These are phyloP conservation scores for Cotesia congregata DNA, from an alignment of 2,888 invertebrate species.

Conservation along the genomic window DNA sequence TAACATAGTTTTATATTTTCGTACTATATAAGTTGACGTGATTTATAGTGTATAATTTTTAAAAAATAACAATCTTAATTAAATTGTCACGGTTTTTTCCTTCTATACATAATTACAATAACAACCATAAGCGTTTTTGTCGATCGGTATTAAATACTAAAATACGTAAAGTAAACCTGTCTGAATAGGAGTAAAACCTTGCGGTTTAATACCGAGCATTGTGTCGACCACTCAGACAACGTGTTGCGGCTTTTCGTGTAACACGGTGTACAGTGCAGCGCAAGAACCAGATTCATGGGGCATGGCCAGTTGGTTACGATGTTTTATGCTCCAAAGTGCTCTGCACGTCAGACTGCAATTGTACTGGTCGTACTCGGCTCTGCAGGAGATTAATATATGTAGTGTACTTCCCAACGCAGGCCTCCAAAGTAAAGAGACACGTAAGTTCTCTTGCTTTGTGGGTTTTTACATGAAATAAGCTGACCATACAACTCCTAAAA, in stretches of 20 bases:
- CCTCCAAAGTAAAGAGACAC: not conserved
- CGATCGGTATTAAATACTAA: not conserved
- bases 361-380: not conserved
- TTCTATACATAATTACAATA: too few relatives aligned
- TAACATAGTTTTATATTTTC: too few relatives aligned
- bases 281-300: not conserved
- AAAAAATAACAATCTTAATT: too few relatives aligned
- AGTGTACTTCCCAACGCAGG: not conserved
- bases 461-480: too few relatives aligned
- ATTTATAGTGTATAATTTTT: too few relatives aligned
- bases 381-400: not conserved
- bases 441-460: not conserved
- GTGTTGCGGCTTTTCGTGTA: conserved; percentile 3
- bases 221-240: not conserved
- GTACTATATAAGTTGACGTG: too few relatives aligned
- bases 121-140: not conserved
- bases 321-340: not conserved
- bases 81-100: too few relatives aligned
- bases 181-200: not conserved
- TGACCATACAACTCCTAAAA: too few relatives aligned
- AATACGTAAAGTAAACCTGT: not conserved
- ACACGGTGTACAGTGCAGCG: not conserved
- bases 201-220: not conserved
- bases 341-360: not conserved
- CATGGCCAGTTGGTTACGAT: not conserved